Base-by-base conservation (phyloP, 2,888 invertebrate genomes). In the Zygaena filipendulae region DNA sequence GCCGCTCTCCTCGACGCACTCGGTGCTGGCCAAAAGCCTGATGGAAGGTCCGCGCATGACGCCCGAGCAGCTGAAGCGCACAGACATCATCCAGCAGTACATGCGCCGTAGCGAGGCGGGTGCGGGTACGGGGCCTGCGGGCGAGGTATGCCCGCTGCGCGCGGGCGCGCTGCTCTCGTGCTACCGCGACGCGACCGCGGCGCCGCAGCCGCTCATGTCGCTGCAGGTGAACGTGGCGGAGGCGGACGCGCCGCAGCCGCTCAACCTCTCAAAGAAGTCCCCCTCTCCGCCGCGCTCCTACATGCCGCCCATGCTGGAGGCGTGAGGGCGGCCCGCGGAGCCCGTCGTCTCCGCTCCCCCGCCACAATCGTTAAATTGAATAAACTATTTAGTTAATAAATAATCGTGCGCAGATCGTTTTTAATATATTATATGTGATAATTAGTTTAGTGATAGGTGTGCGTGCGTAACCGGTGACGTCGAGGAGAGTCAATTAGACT, bases 11-110 rank as follows among this genome's bases (percentile, higher is more conserved):
- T 91, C 91, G 52, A 92, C 92, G 34, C 93, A 93, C 75, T 93
- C 92, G 20, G 95, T 93, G 49, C 77, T 95, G 40, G 94, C 95
- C 43, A 91, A 91, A 60, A 91, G 92, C 34, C 72, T 95, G 40
- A 93, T 93, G 90, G 94, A 92, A 57, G 92, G 92, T n/a, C 94
- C 95, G 4, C 84, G 92, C 47, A 93, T 94, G 92, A 94, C 92
- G 22, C 91, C 93, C 27, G 95, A 95, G 69, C 93, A 94, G 77
- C 84, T 92, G 71, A 93, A 94, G 67, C 88, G 93, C 53, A 92
- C 92, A 18, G 95, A 95, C 68, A 90, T 94, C 54, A 92, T 95
- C 59, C 94, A 94, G 71, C 92, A 90, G 62, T 92, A 92, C 69
- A 92, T 95, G 64, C 92, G 94, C 87, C 85, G 92, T 35, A 87